These are phyloP conservation scores for Girardinichthys multiradiatus DNA, from an alignment of 2,113 vertebrate genomes.

Conservation along the genomic window DNA sequence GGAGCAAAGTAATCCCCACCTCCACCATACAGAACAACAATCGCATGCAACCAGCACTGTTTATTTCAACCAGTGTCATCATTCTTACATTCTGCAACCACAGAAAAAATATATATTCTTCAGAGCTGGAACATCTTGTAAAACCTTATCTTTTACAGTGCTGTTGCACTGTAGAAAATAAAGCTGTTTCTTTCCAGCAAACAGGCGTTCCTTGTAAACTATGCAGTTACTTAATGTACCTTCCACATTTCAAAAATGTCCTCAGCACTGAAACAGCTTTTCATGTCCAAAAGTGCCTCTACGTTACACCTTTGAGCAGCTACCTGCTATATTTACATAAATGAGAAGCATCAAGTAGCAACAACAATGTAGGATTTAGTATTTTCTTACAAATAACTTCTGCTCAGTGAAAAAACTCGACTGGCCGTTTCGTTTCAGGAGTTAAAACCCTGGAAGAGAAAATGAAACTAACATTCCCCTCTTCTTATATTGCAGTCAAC, in stretches of 20 bases:
- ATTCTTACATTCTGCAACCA: conserved; percentile 21
- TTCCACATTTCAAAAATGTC: conserved; percentile 17
- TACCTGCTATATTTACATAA: not conserved
- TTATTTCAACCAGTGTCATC: conserved; percentile 54
- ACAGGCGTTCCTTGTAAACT: conserved; percentile 1
- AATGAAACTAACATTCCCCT: conserved; percentile 20
- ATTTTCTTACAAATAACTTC: conserved; percentile 1
- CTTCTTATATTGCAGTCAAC: not conserved
- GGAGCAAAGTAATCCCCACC: not conserved
- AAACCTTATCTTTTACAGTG: conserved; percentile 8
- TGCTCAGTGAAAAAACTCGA: not conserved
- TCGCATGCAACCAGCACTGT: not conserved
- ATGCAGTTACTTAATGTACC: not conserved
- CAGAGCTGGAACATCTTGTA: conserved; percentile 14
- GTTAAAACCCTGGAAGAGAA: conserved; percentile 14
- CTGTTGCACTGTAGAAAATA: conserved; percentile 10
- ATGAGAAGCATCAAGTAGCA: not conserved
- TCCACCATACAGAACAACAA: conserved; percentile 25
- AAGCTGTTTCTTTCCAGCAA: conserved; percentile 8
- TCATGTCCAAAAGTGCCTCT: not conserved
- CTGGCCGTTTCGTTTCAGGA: not conserved
- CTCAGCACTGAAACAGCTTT: not conserved
- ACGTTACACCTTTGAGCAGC: not conserved
- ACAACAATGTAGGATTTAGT: conserved; percentile 1
- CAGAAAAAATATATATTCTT: conserved; percentile 5